These are phyloP conservation scores for Haemorhous mexicanus DNA, from an alignment of 2,113 vertebrate genomes.

Conservation along the genomic window DNA sequence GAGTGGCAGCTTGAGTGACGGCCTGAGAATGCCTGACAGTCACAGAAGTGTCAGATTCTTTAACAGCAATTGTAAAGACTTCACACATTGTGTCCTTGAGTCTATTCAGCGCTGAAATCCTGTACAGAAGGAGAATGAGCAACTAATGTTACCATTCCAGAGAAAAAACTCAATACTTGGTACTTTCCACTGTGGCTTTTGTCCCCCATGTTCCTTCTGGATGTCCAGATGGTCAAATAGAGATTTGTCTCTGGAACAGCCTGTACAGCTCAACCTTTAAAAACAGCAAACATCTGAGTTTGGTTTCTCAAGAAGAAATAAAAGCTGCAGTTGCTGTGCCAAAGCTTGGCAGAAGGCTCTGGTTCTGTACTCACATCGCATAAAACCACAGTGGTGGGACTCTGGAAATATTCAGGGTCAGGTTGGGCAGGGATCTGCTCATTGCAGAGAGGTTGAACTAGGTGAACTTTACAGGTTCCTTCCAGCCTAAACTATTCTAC, in stretches of 20 bases:
- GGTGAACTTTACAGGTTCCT: not conserved
- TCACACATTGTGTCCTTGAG: not conserved
- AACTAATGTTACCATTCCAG: not conserved
- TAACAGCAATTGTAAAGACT: not conserved
- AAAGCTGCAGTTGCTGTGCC: not conserved
- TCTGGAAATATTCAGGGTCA: not conserved
- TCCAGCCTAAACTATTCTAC: not conserved
- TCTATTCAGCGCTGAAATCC: not conserved
- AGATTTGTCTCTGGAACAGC: not conserved
- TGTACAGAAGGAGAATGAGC: not conserved
- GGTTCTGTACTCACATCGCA: not conserved
- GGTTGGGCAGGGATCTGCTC: not conserved
- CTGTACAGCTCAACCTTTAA: not conserved
- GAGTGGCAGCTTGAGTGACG: constrained; percentile 5
- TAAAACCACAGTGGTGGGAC: not conserved
- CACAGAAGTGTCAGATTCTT: not conserved
- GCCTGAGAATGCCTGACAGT: not conserved
- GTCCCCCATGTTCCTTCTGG: not conserved
- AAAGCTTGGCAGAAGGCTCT: not conserved
- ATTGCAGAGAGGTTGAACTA: not conserved
- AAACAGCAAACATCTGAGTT: not conserved
- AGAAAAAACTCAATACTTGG: not conserved
- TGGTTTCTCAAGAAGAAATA: not conserved
- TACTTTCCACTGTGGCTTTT: not conserved
- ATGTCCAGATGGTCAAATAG: not conserved